Evolutionary conservation across 2,888 invertebrate species (phyloP), one percentile per base, ranked within the genome.

Genomic region (Melolontha melolontha): DNA sequence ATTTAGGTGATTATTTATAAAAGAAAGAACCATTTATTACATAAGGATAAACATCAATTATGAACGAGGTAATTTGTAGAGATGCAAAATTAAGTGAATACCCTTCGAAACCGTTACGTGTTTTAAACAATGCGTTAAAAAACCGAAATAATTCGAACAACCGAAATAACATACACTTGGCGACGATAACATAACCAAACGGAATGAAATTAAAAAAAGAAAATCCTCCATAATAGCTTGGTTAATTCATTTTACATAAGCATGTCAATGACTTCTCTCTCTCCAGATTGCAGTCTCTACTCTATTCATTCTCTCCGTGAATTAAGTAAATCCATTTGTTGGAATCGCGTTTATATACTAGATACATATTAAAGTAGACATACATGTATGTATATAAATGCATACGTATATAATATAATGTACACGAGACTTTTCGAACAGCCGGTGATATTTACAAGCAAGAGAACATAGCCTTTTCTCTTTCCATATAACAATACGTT

Each of bases 371-470:
- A 34, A 34, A 22, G 22, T 22, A 22, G 22, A 4, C 10, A 34
- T 34, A 10, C 34, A 34, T 34, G 34, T 34, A 34, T 34, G 10
- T 34, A 34, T 6, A 34, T 34, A 34, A 34, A 34, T 34, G 34
- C 34, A 34, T 34, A 34, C 34, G 10, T 34, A 34, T 6, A 34
- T 34, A 34, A 34, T 34, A 34, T 34, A 34, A 34, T 34, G 7
- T 34, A 34, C 34, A 10, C 34, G 34, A 34, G 34, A 34, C 10
- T 34, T 34, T 34, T 34, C 34, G 34, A 34, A 34, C 34, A 34
- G 34, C 54, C 41, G 64, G 64, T 22, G 64, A 51, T 64, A 65
- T 65, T 65, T 65, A 65, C 54, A 65, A 65, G 34, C 10, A 6
- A 34, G 34, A 34, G 34, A 34, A 10, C 6, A 34, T 34, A 34